These are phyloP conservation scores for Apocheima hispidaria DNA, from an alignment of 2,888 invertebrate species.

Conservation along the genomic window DNA sequence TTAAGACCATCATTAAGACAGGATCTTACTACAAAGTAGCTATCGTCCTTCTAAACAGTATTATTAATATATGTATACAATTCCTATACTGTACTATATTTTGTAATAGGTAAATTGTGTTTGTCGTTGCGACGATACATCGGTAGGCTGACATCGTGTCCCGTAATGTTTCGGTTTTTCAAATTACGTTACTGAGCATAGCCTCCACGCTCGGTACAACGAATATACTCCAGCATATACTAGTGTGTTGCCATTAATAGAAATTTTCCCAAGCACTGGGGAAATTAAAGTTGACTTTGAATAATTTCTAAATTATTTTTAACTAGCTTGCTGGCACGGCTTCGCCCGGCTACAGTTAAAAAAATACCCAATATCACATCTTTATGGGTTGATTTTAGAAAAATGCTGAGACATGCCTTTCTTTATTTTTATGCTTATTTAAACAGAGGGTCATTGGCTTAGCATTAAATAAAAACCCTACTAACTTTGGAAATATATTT, in stretches of 20 bases:
- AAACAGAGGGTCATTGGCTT: too few relatives aligned
- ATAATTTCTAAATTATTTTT: not conserved
- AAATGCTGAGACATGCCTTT: too few relatives aligned
- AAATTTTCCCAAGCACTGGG: conserved; percentile 3
- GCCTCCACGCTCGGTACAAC: conserved; percentile 23
- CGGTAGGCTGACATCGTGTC: conserved; percentile 35
- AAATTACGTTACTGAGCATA: conserved; percentile 48
- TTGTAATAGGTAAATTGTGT: not conserved
- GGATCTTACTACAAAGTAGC: too few relatives aligned
- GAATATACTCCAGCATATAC: conserved; percentile 9
- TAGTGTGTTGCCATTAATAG: conserved; percentile 15
- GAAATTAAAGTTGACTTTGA: conserved; percentile 1
- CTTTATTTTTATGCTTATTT: too few relatives aligned
- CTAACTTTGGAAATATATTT: too few relatives aligned
- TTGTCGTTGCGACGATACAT: conserved; percentile 21
- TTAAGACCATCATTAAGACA: too few relatives aligned
- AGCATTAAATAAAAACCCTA: too few relatives aligned
- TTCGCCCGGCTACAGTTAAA: too few relatives aligned
- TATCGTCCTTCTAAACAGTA: too few relatives aligned
- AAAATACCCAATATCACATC: too few relatives aligned
- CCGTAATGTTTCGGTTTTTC: conserved; percentile 49
- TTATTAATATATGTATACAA: not conserved
- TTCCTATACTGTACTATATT: not conserved
- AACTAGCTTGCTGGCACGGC: too few relatives aligned
- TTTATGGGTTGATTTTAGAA: too few relatives aligned